Evolutionary conservation across 2,113 vertebrate genomes (phyloP), one percentile per base, ranked within the genome.

Genomic region (Takifugu flavidus): DNA sequence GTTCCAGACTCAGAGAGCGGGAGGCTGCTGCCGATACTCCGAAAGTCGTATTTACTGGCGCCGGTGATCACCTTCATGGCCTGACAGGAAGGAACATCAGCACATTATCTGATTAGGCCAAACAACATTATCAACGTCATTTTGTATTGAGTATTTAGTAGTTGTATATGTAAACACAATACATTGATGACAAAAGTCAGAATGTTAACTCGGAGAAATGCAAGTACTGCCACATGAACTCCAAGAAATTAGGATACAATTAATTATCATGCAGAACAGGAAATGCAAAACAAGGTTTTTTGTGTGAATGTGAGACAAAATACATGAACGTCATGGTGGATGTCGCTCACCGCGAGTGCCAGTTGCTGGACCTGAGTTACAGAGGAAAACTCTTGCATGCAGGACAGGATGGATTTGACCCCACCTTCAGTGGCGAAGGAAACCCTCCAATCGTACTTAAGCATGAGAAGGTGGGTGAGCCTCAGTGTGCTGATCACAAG

Each of bases 371-470:
- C 86, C 43, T 91, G 82, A 0, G 83, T 57, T 0, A 89, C 91
- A 13, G 85, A 51, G 64, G 87, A 56, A 70, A 93, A 92, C 80
- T 92, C 93, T 84, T 86, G 93, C 96, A 99, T 96, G 87, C 92
- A 90, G 68, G 84, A 87, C 83, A 98, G 90, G 60, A 96, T 78
- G 0, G 94, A 94, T 4, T 93, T 93, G 82, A 95, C 93, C 0
- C 95, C 96, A 0, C 95, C 96, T 75, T 95, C 94, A 0, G 92
- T 94, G 83, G 94, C 95, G 4, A 98, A 99, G 14, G 85, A 80
- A 0, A 94, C 89, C 0, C 94, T 90, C 94, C 95, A 93, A 50
- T 96, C 93, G 0, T 91, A 83, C n/a, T 87, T 91, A 2, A 88
- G 89, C 94, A 96, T 85, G 7, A 98, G 89, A 59, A 86, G 53